These are phyloP conservation scores for Schizotus pectinicornis DNA, from an alignment of 2,888 invertebrate genomes.

Conservation along the genomic window DNA sequence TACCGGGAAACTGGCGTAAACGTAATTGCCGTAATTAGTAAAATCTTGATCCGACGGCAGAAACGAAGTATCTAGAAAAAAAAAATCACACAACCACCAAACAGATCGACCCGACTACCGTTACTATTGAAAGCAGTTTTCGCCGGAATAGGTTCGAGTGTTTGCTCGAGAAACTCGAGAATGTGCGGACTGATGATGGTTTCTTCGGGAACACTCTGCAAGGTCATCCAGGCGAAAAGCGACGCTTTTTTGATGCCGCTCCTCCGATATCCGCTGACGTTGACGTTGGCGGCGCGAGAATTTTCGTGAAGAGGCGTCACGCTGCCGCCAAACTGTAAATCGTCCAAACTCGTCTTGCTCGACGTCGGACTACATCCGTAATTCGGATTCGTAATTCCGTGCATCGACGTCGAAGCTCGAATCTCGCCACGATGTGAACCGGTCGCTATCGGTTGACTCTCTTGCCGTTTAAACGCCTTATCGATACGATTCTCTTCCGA, in stretches of 20 bases:
- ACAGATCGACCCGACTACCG: conserved; percentile 26
- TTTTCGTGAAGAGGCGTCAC: conserved; percentile 40
- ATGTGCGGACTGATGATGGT: conserved; percentile 97
- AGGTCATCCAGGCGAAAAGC: conserved; percentile 92
- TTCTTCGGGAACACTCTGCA: conserved; percentile 97
- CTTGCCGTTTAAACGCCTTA: conserved; percentile 53
- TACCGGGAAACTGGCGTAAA: conserved; percentile 94
- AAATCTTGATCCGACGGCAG: conserved; percentile 60
- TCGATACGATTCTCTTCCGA: conserved; percentile 54
- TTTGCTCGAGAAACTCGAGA: conserved; percentile 95
- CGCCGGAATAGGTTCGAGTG: conserved; percentile 89
- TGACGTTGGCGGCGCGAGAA: background rate
- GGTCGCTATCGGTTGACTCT: conserved; percentile 37
- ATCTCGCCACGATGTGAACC: conserved; percentile 30
- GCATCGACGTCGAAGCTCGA: conserved; percentile 47
- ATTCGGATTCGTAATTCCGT: conserved; percentile 58
- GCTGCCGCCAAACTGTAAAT: conserved; percentile 41
- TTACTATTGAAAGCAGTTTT: conserved; percentile 50
- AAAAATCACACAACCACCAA: background rate
- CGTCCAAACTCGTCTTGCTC: conserved; percentile 46
- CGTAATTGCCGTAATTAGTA: conserved; percentile 77
- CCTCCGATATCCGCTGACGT: conserved; percentile 36
- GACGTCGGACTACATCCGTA: conserved; percentile 53
- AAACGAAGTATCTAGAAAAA: conserved; percentile 44
- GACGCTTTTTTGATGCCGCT: conserved; percentile 79